Percentiles rank a stretch among this genome's conserved stretches.
Evolutionary conservation across 2,797 vertebrate genomes (phyloP).

Genomic region (Schizothorax lantsangensis): DNA sequence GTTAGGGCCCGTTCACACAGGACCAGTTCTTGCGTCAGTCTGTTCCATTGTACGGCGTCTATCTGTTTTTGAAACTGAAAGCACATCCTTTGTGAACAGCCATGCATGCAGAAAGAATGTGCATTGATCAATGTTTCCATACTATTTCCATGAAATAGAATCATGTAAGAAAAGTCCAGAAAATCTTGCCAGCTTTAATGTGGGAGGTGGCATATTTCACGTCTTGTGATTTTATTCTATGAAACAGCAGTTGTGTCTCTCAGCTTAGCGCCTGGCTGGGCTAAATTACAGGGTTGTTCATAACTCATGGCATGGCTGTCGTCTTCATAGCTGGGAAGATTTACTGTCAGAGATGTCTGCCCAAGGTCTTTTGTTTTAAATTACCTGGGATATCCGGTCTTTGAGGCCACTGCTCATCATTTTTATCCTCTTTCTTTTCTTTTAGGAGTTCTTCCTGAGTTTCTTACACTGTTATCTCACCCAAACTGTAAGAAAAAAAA

Average conservation of each 20-base stretch:
- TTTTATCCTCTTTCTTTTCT: slow-evolving; percentile 38
- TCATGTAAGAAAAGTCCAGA: neutral
- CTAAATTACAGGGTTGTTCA: slow-evolving; percentile 63
- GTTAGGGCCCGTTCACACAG: slow-evolving; percentile 3
- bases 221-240: slow-evolving; percentile 46
- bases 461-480: slow-evolving; percentile 28
- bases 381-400: slow-evolving; percentile 63
- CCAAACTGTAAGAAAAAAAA: slow-evolving; percentile 8
- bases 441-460: slow-evolving; percentile 22
- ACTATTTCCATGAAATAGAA: neutral
- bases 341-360: slow-evolving; percentile 62
- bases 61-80: neutral
- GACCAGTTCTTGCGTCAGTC: neutral
- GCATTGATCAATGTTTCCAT: neutral
- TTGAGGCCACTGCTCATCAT: slow-evolving; percentile 36
- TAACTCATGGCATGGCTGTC: slow-evolving; percentile 53
- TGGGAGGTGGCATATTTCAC: slow-evolving; percentile 23
- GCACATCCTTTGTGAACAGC: neutral
- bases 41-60: neutral
- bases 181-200: slow-evolving; percentile 30
- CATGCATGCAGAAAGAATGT: neutral
- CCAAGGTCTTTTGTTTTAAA: slow-evolving; percentile 66
- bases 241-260: slow-evolving; percentile 26
- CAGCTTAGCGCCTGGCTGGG: slow-evolving; percentile 45
- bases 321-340: slow-evolving; percentile 60